Conservation (phyloP, 2,797 vertebrate species). For the Gambelia wislizenii region DNA sequence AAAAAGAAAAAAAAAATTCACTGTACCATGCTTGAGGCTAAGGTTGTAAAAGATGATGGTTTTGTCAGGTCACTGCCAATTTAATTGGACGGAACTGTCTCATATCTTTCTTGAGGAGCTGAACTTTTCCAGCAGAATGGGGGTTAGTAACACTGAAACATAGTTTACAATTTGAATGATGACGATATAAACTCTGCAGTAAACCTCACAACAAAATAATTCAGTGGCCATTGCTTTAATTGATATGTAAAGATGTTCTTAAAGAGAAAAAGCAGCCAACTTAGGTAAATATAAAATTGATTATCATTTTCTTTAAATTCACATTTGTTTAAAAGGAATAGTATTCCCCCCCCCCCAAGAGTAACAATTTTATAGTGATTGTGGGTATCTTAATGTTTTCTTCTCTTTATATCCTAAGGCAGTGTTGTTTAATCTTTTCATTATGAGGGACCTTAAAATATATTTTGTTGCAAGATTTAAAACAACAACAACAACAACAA, state of each 20-base stretch:
- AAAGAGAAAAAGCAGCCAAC: neutral
- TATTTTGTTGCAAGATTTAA: too few species aligned
- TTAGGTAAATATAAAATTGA: neutral
- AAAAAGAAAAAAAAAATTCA: conserved; percentile 26
- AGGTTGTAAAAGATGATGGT: conserved; percentile 44
- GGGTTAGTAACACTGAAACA: conserved; percentile 31
- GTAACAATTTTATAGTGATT: conserved; percentile 53
- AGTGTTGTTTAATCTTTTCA: too few species aligned
- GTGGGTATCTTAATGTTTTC: conserved; percentile 56
- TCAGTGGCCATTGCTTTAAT: conserved; percentile 5
- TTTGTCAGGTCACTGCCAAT: conserved; percentile 57
- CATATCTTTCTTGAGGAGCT: conserved; percentile 42
- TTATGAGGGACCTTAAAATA: too few species aligned
- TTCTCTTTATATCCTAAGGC: conserved; percentile 44
- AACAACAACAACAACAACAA: too few species aligned
- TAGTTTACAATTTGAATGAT: conserved; percentile 25
- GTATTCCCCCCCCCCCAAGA: conserved; percentile 40
- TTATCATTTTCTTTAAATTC: conserved; percentile 17
- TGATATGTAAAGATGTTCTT: conserved; percentile 3
- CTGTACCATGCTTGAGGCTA: conserved; percentile 38
- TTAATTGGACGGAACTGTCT: conserved; percentile 60
- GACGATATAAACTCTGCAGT: conserved; percentile 29
- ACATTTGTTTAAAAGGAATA: conserved; percentile 46
- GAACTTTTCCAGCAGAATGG: conserved; percentile 48
- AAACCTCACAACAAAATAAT: neutral